Evolutionary conservation across 2,888 invertebrate genomes (phyloP), one percentile per base, ranked within the genome.

Genomic region (Clostera curtula): DNA sequence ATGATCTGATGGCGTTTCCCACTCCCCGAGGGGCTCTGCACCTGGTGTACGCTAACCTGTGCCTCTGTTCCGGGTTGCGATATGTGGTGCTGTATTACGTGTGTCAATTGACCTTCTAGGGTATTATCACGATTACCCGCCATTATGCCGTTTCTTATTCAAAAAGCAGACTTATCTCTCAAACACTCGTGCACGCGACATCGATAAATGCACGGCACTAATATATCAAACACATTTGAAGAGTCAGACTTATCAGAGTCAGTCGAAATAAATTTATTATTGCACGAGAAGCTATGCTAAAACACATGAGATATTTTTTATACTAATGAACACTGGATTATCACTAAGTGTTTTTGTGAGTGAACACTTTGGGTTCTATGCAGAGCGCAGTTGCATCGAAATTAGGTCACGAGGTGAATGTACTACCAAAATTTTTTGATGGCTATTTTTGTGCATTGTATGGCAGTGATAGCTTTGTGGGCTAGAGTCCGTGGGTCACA

Each of bases 251-350:
- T 62, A 33, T 56, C 34, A 36, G 36, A 32, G 49, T 76, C 75
- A 76, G 74, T 74, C 73, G 65, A 54, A 53, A 41, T 33, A 33
- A 52, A 20, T 6, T 10, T 53, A 54, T 60, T 66, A 65, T 61
- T 58, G 60, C 67, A 48, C 48, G 35, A 55, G 47, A 46, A 36
- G 49, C 51, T 45, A 53, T 55, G 54, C 49, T 50, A 49, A 12
- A 12, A 33, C 19, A 30, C 42, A 41, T 49, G 47, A 58, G 22
- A 38, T 50, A n/a, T n/a, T n/a, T n/a, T n/a, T n/a, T n/a, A n/a
- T n/a, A 50, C 75, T 80, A 80, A 69, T 83, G 82, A 83, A 82
- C 82, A 83, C 82, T 38, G 47, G 39, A n/a, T n/a, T 77, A 77
- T 77, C 77, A 79, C 77, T 43, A 42, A 33, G 36, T 27, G 29